Evolutionary conservation across 1,140 invertebrate species (phyloP), one percentile per base, ranked within the genome.

Genomic region (Lutraria rhynchaena): DNA sequence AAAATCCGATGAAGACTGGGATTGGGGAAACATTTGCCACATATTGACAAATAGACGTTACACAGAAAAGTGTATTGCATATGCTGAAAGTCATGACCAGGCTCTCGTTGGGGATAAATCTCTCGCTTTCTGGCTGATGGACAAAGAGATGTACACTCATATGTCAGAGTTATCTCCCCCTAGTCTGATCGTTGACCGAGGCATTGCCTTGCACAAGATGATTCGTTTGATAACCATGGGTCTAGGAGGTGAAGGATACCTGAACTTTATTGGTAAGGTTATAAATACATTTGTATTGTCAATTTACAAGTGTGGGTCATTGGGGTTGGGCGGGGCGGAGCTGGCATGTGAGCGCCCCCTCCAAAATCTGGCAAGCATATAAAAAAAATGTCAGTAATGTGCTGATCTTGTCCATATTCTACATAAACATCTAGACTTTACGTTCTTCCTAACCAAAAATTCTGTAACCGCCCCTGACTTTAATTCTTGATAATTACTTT

Each of bases 91-190:
- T 33, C 99, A 99, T 87, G 99, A 99, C 92, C 98, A 99, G 94
- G 98, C 99, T 22, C 93, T 99, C 15, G 99, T 99, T 0, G 97
- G 98, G 1, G 99, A 99, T 92, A 99, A 99, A 92, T 99, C 99
- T 0, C 95, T 99, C 46, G 98, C 99, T 1, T 99, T 99, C 93
- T 99, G 99, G 99, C 93, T 99, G 60, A 99, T 99, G 99, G 99
- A 99, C 92, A 98, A 99, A 89, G 97, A 98, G 89, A 99, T 99
- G 98, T 99, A 99, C 89, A 96, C 96, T 0, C 95, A 97, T 90
- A 99, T 99, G 98, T 98, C 97, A 37, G 94, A 93, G 0, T 1
- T 96, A 1, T 96, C 96, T n/a, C 90, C 89, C 24, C 86, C 90
- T 11, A 93, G 94, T 82, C 83, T 95, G 0, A 94, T 98, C 29